Percentiles rank a stretch among this genome's conserved stretches.
phyloP scores from a whole-genome alignment of 2,797 vertebrate species.

The Takifugu ocellatus region DNA sequence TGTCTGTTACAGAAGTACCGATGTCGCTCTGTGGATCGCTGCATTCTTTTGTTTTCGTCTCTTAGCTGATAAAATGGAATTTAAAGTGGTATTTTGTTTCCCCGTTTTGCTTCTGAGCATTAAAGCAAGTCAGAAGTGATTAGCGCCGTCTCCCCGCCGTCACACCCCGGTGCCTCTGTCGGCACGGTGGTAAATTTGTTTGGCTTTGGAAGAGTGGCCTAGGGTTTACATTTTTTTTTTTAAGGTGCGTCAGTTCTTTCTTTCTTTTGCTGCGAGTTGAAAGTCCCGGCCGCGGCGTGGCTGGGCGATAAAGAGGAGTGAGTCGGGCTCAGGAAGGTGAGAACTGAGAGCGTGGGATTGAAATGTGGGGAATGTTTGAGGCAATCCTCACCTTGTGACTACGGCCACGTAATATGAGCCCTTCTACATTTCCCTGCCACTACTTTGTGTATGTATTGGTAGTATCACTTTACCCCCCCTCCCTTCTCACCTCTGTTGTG shows the following conservation, averaged over 20 bases:
- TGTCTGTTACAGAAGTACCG: too few relatives aligned
- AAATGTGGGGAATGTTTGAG: conserved; percentile 61
- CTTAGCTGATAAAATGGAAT: conserved; percentile 2
- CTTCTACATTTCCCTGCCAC: conserved; percentile 28
- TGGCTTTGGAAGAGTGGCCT: too few relatives aligned
- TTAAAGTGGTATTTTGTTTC: conserved; percentile 23
- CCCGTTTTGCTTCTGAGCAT: conserved; percentile 29
- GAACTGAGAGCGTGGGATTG: conserved; percentile 61
- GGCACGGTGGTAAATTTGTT: too few relatives aligned
- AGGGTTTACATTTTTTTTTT: too few relatives aligned
- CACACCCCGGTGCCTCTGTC: too few relatives aligned
- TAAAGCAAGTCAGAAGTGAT: background rate
- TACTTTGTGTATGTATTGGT: conserved; percentile 30
- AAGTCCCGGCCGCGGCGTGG: too few relatives aligned
- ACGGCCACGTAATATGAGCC: conserved; percentile 50
- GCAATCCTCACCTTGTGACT: conserved; percentile 76
- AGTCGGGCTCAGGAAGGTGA: conserved; percentile 15
- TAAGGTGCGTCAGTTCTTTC: too few relatives aligned
- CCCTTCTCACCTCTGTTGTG: conserved; percentile 9
- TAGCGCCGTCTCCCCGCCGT: too few relatives aligned
- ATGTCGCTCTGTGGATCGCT: too few relatives aligned
- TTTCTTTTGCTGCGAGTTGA: too few relatives aligned
- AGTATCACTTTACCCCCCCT: background rate
- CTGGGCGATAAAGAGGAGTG: too few relatives aligned
- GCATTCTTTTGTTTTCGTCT: too few relatives aligned